Evolutionary conservation across 1,140 invertebrate species (phyloP), one percentile per base, ranked within the genome.

Genomic region (Diachasmimorpha longicaudata): DNA sequence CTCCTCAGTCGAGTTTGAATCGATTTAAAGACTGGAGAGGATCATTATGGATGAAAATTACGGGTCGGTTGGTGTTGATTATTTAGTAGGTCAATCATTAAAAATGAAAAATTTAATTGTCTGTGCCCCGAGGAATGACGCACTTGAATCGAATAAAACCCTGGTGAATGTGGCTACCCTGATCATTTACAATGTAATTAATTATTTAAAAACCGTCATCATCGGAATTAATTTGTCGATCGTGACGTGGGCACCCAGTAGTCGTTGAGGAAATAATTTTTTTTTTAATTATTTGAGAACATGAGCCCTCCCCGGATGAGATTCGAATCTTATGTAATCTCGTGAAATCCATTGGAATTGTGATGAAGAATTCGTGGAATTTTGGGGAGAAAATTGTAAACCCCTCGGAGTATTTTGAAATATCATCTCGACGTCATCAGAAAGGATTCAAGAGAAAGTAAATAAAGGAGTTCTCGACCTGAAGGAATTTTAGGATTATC

Each of bases 51-150:
- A 63, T 46, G 10, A 68, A 74, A 68, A 74, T 74, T 74, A 67
- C 58, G 39, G 72, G 63, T 74, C 71, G 66, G n/a, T 13, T 42
- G 21, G 55, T 66, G 58, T 31, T 66, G 37, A 70, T 55, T 70
- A 69, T 39, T 48, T 70, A 31, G 19, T 52, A 31, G 39, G 55
- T 21, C 66, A 68, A 25, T 39, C 21, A 58, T 55, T 42, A 11
- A 63, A 63, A 25, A 63, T 19, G 13, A 55, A 55, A 21, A 55
- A 4, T 55, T 19, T 21, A 31, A 31, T 31, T 31, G 31, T 31
- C 31, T 31, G 31, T 6, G 2, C 31, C 31, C 31, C 31, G 31
- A 31, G 31, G 31, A 31, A 31, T 31, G 31, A 31, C 31, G 31
- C 31, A 31, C 31, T 3, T 31, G 31, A 31, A 31, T 31, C 31